phyloP scores from a whole-genome alignment of 2,888 invertebrate species.

The Microplitis manilae region DNA sequence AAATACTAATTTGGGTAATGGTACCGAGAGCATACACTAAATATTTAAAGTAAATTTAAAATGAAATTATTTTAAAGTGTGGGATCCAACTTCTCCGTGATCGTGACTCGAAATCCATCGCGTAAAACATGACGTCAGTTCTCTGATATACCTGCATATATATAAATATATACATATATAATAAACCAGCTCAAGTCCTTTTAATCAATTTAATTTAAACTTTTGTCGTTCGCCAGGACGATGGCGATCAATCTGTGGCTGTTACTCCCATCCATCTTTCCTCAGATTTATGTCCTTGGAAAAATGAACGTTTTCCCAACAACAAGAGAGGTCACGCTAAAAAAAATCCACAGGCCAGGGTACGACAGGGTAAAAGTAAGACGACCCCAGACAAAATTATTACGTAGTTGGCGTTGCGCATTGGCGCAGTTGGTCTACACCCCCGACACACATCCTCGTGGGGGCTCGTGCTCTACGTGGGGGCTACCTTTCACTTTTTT shows the following conservation, averaged over 20 bases:
- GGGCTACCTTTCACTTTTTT: constrained; percentile 10
- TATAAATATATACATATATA: neutral
- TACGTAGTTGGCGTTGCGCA: constrained; percentile 24
- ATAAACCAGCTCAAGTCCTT: neutral
- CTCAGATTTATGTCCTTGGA: no score
- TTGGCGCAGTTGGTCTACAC: constrained; percentile 9
- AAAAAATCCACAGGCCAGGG: neutral
- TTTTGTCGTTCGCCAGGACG: no score
- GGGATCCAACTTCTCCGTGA: neutral
- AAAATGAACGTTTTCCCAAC: neutral
- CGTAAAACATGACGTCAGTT: neutral
- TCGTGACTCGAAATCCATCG: neutral
- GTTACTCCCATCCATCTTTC: no score
- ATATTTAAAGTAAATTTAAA: neutral
- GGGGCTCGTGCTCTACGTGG: neutral
- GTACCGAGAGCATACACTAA: neutral
- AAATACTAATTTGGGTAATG: neutral
- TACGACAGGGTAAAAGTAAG: constrained; percentile 3
- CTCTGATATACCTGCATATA: neutral
- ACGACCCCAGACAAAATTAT: constrained; percentile 23
- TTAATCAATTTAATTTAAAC: no score
- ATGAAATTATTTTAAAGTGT: neutral
- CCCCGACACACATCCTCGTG: neutral
- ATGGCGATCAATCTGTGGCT: no score
- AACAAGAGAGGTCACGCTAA: neutral